Evolutionary conservation across 1,140 invertebrate species (phyloP).

Genomic region (Drosophila insularis): DNA sequence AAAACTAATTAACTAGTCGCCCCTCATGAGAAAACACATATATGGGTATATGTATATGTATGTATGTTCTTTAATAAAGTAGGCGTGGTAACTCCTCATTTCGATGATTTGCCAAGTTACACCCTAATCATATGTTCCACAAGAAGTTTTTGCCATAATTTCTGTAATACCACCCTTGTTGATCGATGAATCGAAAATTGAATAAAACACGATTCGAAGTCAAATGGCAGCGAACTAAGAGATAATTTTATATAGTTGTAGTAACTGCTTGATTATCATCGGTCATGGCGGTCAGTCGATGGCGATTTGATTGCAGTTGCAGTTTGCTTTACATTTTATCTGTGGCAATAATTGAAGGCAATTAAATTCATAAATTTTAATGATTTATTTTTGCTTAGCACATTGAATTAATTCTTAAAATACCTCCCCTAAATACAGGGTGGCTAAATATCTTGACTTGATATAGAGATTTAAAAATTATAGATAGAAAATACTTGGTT

Average conservation of each 20-base stretch:
- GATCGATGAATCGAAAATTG: conserved; percentile 51
- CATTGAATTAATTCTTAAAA: conserved; percentile 56
- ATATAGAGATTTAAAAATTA: too few relatives aligned
- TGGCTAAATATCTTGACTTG: conserved; percentile 15
- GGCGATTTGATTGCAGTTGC: conserved; percentile 35
- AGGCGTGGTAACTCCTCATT: conserved; percentile 1
- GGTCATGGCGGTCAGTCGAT: conserved; percentile 20
- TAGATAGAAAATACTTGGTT: too few relatives aligned
- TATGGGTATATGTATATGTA: conserved; percentile 20
- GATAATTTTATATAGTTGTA: background rate
- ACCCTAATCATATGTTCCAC: conserved; percentile 62
- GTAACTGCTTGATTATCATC: conserved; percentile 41
- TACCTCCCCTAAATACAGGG: conserved; percentile 38
- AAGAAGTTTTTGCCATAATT: conserved; percentile 50
- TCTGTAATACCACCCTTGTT: conserved; percentile 68
- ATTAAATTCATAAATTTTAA: conserved; percentile 81
- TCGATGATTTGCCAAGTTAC: conserved; percentile 40
- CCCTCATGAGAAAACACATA: background rate
- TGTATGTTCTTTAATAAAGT: background rate
- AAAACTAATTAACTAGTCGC: conserved; percentile 33
- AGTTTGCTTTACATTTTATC: conserved; percentile 65
- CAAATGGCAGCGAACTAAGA: conserved; percentile 24
- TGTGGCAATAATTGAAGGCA: conserved; percentile 71
- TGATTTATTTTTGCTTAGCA: conserved; percentile 72
- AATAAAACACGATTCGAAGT: conserved; percentile 42